Percentiles rank a stretch among this genome's conserved stretches.
Conservation (phyloP, 92 coral and sea anemone species). For the Heteractis magnifica region DNA sequence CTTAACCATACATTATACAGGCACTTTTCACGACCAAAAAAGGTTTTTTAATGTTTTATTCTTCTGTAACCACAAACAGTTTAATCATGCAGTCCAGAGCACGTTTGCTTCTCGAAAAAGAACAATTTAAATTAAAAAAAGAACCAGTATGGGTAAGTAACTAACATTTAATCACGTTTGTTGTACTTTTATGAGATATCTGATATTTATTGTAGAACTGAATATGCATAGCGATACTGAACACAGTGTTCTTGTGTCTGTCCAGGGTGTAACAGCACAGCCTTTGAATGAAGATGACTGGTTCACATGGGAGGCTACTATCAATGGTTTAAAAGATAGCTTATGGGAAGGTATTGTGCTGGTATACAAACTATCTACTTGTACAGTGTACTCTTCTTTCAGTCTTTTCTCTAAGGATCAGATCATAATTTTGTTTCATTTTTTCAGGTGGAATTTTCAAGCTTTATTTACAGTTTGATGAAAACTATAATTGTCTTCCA, state of each 20-base stretch:
- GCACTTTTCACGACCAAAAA: neutral
- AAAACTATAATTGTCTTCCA: slow-evolving; percentile 65
- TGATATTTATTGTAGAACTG: neutral
- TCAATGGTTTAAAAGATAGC: slow-evolving; percentile 85
- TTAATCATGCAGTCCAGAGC: slow-evolving; percentile 88
- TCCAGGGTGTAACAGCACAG: slow-evolving; percentile 74
- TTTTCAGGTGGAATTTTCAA: slow-evolving; percentile 88
- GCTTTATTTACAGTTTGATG: slow-evolving; percentile 85
- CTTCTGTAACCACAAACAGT: neutral
- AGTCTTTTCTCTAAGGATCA: neutral
- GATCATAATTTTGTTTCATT: neutral
- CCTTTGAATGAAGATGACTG: slow-evolving; percentile 86
- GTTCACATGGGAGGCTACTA: slow-evolving; percentile 93
- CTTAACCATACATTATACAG: neutral
- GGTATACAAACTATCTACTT: neutral
- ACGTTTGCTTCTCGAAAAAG: slow-evolving; percentile 86
- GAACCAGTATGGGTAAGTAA: slow-evolving; percentile 82
- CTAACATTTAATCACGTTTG: neutral
- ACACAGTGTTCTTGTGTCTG: neutral
- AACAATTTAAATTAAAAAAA: slow-evolving; percentile 76
- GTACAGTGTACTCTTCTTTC: neutral
- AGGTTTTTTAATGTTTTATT: neutral
- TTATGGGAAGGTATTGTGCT: slow-evolving; percentile 88
- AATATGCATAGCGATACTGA: neutral
- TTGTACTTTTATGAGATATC: neutral